Percentiles rank a stretch among this genome's conserved stretches.
These are phyloP conservation scores for Loxodonta africana DNA, from an alignment of 2,113 vertebrate species.

Conservation along the genomic window DNA sequence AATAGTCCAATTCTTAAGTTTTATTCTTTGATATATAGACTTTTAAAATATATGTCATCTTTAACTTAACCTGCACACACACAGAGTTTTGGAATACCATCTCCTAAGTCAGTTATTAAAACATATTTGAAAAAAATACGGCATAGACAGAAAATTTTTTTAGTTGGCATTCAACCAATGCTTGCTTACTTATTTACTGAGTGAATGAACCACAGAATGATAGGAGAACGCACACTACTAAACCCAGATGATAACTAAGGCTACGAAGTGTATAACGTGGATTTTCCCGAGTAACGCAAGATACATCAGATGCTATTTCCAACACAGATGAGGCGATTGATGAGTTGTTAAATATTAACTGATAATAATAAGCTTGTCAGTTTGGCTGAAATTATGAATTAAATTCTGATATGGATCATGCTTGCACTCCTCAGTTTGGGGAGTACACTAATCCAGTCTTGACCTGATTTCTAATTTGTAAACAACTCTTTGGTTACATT, in stretches of 20 bases:
- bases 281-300: constrained; percentile 36
- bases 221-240: background rate
- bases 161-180: constrained; percentile 29
- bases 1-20: background rate
- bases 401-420: background rate
- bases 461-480: constrained; percentile 22
- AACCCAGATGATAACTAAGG: background rate
- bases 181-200: constrained; percentile 35
- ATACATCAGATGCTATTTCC: constrained; percentile 5
- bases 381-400: constrained; percentile 44
- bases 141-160: background rate
- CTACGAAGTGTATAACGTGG: background rate
- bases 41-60: background rate
- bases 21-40: background rate
- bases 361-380: background rate
- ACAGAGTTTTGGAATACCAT: background rate
- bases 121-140: constrained; percentile 1
- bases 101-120: constrained; percentile 3
- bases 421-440: background rate
- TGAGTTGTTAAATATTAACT: background rate
- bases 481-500: background rate
- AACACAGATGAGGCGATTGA: background rate
- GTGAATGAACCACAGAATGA: background rate
- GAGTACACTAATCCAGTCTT: background rate
- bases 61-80: background rate